A percentile compares a stretch with the other conserved stretches of the same genome.
phyloP scores from a whole-genome alignment of 2,113 vertebrate genomes.

The Pseudorasbora parva region DNA sequence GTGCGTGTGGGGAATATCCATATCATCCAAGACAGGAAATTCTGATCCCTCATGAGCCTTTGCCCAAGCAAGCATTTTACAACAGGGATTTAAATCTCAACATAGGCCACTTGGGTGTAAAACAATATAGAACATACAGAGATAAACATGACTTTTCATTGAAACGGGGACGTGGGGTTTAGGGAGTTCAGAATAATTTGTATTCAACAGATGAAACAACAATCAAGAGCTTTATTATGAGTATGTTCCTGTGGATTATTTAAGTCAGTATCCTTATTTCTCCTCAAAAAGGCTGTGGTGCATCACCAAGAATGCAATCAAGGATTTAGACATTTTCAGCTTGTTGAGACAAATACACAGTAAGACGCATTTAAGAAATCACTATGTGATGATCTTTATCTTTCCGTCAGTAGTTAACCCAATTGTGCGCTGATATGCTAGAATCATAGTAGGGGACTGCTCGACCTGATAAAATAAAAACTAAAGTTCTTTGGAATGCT shows the following conservation, averaged over 20 bases:
- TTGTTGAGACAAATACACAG: no score
- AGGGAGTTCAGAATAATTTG: not conserved
- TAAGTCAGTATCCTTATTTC: not conserved
- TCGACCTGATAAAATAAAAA: no score
- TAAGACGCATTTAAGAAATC: no score
- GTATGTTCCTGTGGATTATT: not conserved
- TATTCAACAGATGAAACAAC: not conserved
- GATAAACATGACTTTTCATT: conserved; percentile 20
- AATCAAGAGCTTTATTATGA: not conserved
- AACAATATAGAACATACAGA: conserved; percentile 1
- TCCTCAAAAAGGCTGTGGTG: no score
- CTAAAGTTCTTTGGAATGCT: no score
- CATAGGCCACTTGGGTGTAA: conserved; percentile 3
- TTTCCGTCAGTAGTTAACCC: no score
- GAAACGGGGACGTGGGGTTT: not conserved
- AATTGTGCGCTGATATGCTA: no score
- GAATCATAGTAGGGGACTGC: no score
- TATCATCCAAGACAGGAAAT: conserved; percentile 38
- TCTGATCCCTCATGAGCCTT: conserved; percentile 30
- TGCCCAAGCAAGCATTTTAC: conserved; percentile 35
- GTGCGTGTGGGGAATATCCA: conserved; percentile 36
- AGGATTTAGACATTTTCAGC: no score
- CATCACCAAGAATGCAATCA: no score
- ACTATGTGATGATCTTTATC: no score
- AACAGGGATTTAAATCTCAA: conserved; percentile 32